Evolutionary conservation across 2,888 invertebrate genomes (phyloP).

Genomic region (Stenolophus ochropezus): DNA sequence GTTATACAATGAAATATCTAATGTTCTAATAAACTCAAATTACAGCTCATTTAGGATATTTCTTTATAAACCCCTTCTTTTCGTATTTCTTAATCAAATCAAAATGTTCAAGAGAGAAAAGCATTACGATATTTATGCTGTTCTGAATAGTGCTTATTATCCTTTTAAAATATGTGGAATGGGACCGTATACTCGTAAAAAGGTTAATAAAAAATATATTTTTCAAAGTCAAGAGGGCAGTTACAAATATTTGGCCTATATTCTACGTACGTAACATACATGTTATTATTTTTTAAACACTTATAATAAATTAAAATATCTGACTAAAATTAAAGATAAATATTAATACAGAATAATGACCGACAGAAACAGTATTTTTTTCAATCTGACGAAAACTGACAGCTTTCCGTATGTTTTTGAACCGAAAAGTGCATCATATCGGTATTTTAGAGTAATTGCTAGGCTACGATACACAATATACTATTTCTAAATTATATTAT

Average conservation of each 20-base stretch:
- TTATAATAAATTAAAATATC: too few relatives aligned
- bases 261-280: constrained; percentile 38
- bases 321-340: too few relatives aligned
- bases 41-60: neutral
- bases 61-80: neutral
- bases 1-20: constrained; percentile 16
- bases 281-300: too few relatives aligned
- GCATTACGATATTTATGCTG: constrained; percentile 28
- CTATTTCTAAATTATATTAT: too few relatives aligned
- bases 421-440: too few relatives aligned
- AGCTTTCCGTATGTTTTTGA: too few relatives aligned
- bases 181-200: constrained; percentile 38
- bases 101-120: constrained; percentile 33
- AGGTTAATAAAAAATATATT: constrained; percentile 44
- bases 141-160: constrained; percentile 33
- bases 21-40: constrained; percentile 1
- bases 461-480: too few relatives aligned
- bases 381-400: too few relatives aligned
- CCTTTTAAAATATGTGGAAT: constrained; percentile 44
- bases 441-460: too few relatives aligned
- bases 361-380: too few relatives aligned
- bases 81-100: neutral
- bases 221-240: constrained; percentile 35
- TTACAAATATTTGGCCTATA: constrained; percentile 29
- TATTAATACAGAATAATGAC: too few relatives aligned